Base-by-base conservation (phyloP, 2,888 invertebrate species). In the Rhogogaster chlorosoma region DNA sequence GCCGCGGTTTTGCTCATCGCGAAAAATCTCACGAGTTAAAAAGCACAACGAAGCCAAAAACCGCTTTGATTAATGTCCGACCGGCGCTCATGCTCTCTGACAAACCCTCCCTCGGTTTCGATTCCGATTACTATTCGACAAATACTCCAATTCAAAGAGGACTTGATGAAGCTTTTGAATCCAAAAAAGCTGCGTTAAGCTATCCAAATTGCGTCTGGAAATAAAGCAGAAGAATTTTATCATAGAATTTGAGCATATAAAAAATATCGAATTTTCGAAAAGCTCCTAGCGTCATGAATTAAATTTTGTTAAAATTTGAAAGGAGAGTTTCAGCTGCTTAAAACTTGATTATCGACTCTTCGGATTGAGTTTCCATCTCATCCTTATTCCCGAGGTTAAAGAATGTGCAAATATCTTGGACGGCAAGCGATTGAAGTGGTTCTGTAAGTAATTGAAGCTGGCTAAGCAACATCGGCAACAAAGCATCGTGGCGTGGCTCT, bases 391-490 rank as follows among this genome's bases (percentile, higher is more conserved):
- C 10, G 22, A 73, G 73, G 15, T 73, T 73, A 4, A 22, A 73
- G 22, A 42, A 32, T 73, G 73, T 12, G 38, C 10, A 42, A 73
- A 38, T 22, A 22, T n/a, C 73, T 73, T 38, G 42, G 42, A 29
- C 18, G 77, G 15, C 53, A 10, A n/a, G 2, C 26, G 42, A 45
- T 38, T 38, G 10, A 53, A 77, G 45, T 77, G 77, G 38, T 77
- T 77, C 32, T 18, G 29, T 53, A 77, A 77, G 77, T 77, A 32
- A 77, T 77, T 77, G 77, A 77, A 53, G 77, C 77, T 77, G n/a
- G 53, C 49, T 77, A 53, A 77, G 77, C 77, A 53, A 32, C 49
- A 32, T 53, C 6, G 32, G 77, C 77, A 77, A 77, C 77, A 77
- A 77, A 77, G 32, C 67, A 18, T 67, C 67, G 67, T 32, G 32